Evolutionary conservation across 2,888 invertebrate genomes (phyloP).

Genomic region (Eupsilia transversa): DNA sequence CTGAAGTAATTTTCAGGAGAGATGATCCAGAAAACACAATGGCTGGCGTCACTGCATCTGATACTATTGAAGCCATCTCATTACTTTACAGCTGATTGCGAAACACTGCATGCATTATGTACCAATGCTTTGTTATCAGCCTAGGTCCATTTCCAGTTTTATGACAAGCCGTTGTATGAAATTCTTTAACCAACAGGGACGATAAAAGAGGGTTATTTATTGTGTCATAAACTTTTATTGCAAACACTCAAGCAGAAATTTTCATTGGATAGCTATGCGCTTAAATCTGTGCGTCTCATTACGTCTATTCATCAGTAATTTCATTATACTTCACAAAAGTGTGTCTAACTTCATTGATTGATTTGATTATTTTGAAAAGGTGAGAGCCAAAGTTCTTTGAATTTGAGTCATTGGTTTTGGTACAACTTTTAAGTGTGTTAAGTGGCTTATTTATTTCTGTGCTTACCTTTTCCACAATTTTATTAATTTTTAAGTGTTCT

Average conservation of each 20-base stretch:
- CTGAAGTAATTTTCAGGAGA: slow-evolving; percentile 39
- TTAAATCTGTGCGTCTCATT: slow-evolving; percentile 26
- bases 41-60: slow-evolving; percentile 67
- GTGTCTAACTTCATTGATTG: slow-evolving; percentile 11
- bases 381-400: neutral
- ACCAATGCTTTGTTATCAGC: slow-evolving; percentile 74
- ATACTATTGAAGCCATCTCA: slow-evolving; percentile 80
- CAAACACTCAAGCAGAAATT: slow-evolving; percentile 49
- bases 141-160: slow-evolving; percentile 72
- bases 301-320: slow-evolving; percentile 25
- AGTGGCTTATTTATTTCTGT: slow-evolving; percentile 2
- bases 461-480: neutral
- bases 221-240: slow-evolving; percentile 62
- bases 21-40: slow-evolving; percentile 56
- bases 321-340: slow-evolving; percentile 19
- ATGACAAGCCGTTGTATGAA: slow-evolving; percentile 61
- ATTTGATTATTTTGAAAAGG: slow-evolving; percentile 27
- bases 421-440: neutral
- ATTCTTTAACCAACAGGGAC: slow-evolving; percentile 56
- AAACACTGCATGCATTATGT: slow-evolving; percentile 81
- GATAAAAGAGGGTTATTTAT: slow-evolving; percentile 58
- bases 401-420: neutral
- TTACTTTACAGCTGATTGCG: slow-evolving; percentile 79
- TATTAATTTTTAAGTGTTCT: slow-evolving; percentile 12
- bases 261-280: slow-evolving; percentile 44